Evolutionary conservation across 2,888 invertebrate species (phyloP).

Genomic region (Dilophus febrilis): DNA sequence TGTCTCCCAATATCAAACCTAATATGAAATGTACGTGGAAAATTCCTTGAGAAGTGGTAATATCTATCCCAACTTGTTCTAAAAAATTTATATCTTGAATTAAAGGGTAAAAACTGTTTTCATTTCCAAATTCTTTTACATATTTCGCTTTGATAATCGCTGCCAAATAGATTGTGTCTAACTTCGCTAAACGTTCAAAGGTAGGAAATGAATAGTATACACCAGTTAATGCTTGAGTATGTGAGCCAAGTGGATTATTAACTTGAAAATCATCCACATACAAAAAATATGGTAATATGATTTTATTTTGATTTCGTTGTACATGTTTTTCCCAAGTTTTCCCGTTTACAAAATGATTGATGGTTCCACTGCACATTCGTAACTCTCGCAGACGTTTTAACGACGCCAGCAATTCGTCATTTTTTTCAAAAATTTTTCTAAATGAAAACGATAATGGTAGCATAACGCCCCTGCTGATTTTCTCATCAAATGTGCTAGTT

Average conservation of each 20-base stretch:
- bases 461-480: not conserved
- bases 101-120: too few relatives aligned
- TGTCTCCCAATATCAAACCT: constrained; percentile 1
- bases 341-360: not conserved
- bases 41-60: not conserved
- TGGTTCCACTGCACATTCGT: not conserved
- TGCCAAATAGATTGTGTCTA: too few relatives aligned
- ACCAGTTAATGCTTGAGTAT: not conserved
- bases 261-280: not conserved
- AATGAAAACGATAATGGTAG: not conserved
- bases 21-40: not conserved
- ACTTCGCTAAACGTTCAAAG: too few relatives aligned
- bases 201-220: not conserved
- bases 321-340: not conserved
- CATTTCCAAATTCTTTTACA: too few relatives aligned
- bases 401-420: not conserved
- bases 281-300: not conserved
- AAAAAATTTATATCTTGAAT: not conserved
- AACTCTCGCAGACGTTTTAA: not conserved
- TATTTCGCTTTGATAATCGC: not conserved
- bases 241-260: not conserved
- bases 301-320: not conserved
- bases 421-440: not conserved
- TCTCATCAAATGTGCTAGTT: not conserved
- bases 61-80: not conserved